phyloP scores from a whole-genome alignment of 2,113 vertebrate genomes.

The Ranitomeya imitator region DNA sequence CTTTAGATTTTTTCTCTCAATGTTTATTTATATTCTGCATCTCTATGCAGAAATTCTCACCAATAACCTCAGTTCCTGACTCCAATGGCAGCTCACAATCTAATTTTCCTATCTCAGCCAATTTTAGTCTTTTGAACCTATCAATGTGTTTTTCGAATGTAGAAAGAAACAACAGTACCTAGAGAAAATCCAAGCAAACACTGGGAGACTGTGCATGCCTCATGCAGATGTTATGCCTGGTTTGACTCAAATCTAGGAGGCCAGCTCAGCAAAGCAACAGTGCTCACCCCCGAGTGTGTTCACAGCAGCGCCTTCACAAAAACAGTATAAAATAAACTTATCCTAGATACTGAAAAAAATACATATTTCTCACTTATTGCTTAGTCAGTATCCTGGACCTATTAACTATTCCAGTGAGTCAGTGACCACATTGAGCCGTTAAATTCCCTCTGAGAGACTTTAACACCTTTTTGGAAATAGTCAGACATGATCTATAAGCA shows the following conservation, averaged over 20 bases:
- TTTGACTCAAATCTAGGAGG: neutral
- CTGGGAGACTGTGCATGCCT: neutral
- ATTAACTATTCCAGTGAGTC: neutral
- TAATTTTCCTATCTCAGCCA: too few species aligned
- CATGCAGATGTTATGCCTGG: neutral
- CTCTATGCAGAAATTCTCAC: neutral
- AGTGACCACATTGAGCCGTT: conserved; percentile 3
- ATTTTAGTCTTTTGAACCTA: too few species aligned
- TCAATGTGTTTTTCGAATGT: neutral
- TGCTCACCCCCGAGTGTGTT: neutral
- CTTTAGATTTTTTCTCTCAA: neutral
- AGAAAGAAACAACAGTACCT: neutral
- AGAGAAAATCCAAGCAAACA: neutral
- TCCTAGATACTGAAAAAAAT: neutral
- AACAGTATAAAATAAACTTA: neutral
- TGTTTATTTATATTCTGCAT: neutral
- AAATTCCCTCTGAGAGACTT: neutral
- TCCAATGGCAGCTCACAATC: neutral
- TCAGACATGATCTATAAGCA: neutral
- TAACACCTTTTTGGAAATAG: neutral
- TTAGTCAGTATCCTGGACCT: neutral
- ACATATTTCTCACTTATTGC: neutral
- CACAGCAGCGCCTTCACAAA: neutral
- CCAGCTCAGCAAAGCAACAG: neutral
- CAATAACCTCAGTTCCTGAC: neutral